Conservation (phyloP, 2,113 vertebrate species). For the Tetrax tetrax region DNA sequence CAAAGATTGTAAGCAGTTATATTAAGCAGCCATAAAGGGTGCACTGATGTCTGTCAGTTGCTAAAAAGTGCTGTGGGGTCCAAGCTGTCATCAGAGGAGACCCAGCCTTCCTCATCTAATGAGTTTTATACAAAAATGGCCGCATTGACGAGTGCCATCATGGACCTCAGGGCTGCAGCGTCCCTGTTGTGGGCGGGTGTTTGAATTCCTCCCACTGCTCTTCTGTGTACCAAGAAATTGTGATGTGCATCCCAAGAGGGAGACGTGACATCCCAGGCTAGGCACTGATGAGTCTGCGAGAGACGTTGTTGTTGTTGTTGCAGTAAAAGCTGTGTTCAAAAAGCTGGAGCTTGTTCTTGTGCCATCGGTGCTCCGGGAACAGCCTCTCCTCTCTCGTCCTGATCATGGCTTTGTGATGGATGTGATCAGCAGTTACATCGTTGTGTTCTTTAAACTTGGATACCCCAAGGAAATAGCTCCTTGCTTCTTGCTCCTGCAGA, state of each 20-base stretch:
- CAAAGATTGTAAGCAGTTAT: neutral
- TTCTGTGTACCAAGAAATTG: neutral
- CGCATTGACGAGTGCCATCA: neutral
- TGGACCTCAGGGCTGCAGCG: neutral
- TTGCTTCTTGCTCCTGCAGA: neutral
- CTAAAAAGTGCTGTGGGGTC: neutral
- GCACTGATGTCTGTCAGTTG: neutral
- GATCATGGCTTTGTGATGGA: neutral
- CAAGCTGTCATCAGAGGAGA: neutral
- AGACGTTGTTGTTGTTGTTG: neutral
- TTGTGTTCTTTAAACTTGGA: neutral
- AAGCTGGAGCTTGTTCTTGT: neutral
- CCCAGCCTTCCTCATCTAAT: neutral
- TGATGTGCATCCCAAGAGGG: neutral
- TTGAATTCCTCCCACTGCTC: neutral
- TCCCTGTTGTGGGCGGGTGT: neutral
- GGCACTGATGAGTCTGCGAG: neutral
- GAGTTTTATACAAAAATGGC: neutral
- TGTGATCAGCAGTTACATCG: accelerated
- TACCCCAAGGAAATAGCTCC: neutral
- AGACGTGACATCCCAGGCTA: accelerated
- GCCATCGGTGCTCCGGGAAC: neutral
- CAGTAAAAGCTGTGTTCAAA: neutral
- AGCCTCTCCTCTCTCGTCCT: neutral
- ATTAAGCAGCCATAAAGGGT: neutral